phyloP scores from a whole-genome alignment of 2,797 vertebrate species.

The Cryptoblepharus egeriae region DNA sequence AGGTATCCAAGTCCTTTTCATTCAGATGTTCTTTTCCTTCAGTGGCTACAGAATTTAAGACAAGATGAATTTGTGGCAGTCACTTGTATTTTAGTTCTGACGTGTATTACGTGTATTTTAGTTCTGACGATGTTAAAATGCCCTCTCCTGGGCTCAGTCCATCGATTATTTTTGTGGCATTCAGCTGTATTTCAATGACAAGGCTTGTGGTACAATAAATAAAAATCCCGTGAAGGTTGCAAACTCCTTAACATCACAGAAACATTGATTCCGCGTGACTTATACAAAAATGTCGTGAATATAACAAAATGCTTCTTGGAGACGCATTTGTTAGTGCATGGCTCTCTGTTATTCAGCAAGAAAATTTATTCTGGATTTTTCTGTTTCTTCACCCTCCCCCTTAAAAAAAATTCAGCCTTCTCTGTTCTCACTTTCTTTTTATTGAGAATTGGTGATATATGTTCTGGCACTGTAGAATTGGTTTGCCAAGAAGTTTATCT shows the following conservation, averaged over 20 bases:
- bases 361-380: not conserved
- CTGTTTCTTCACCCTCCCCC: not conserved
- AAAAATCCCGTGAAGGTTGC: conserved; percentile 11
- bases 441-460: not conserved
- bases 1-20: no score
- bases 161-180: not conserved
- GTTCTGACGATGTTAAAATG: not conserved
- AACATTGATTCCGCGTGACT: conserved; percentile 12
- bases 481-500: conserved; percentile 3
- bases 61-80: not conserved
- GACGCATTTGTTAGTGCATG: not conserved
- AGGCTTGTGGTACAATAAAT: conserved; percentile 22
- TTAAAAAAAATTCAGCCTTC: not conserved
- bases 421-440: not conserved
- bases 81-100: not conserved
- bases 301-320: not conserved
- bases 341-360: not conserved
- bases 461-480: not conserved
- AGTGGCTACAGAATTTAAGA: no score
- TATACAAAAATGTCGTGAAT: not conserved
- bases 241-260: not conserved
- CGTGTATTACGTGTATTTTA: not conserved
- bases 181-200: not conserved
- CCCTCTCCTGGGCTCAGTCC: not conserved
- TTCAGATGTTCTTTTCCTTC: no score